phyloP scores from a whole-genome alignment of 2,113 vertebrate genomes.

The Pao palembangensis region DNA sequence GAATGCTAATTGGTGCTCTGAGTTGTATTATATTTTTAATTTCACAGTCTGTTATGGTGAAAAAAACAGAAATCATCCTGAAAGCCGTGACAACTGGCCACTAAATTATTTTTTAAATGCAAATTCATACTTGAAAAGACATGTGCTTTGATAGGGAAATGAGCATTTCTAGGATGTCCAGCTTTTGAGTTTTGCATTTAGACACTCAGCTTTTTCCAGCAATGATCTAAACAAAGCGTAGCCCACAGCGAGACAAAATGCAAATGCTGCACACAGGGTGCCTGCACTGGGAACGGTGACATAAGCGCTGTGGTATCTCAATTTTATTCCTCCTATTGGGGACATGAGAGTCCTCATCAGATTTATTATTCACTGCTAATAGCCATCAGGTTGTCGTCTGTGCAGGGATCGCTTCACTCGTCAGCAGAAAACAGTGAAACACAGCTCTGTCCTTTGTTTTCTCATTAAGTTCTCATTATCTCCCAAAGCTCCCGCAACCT shows the following conservation, averaged over 20 bases:
- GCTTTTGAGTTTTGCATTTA: conserved; percentile 45
- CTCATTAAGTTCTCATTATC: conserved; percentile 61
- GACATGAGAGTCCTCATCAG: conserved; percentile 41
- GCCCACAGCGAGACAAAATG: conserved; percentile 47
- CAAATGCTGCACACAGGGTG: conserved; percentile 43
- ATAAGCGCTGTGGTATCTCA: conserved; percentile 41
- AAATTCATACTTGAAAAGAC: conserved; percentile 39
- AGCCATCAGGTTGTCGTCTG: conserved; percentile 47
- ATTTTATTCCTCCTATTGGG: conserved; percentile 40
- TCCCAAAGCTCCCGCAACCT: conserved; percentile 16
- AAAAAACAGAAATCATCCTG: conserved; percentile 33
- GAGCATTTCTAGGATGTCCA: conserved; percentile 21
- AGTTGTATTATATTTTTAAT: conserved; percentile 42
- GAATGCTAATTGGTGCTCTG: conserved; percentile 44
- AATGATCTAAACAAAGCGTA: conserved; percentile 35
- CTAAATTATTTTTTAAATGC: conserved; percentile 35
- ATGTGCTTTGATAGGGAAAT: conserved; percentile 39
- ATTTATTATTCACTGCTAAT: conserved; percentile 65
- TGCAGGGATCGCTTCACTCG: conserved; percentile 34
- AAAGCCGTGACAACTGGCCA: conserved; percentile 18
- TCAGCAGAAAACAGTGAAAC: conserved; percentile 50
- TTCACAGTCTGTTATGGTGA: conserved; percentile 33
- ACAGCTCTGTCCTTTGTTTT: conserved; percentile 51
- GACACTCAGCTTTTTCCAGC: conserved; percentile 18
- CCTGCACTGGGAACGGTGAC: conserved; percentile 34